Percentiles rank a stretch among this genome's conserved stretches.
phyloP scores from a whole-genome alignment of 2,113 vertebrate genomes.

The Neogale vison region DNA sequence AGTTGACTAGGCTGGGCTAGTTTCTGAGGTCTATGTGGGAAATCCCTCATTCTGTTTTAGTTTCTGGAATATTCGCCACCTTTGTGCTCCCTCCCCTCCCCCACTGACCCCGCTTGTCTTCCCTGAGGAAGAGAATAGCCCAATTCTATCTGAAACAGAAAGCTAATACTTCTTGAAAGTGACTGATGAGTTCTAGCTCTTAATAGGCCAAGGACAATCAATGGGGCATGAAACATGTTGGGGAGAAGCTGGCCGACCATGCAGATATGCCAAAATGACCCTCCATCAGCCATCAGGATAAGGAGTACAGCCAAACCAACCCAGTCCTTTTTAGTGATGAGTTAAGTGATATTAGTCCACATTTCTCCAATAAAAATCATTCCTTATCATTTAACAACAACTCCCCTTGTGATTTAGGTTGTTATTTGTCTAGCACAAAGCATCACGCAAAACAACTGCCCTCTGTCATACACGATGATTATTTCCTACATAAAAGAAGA shows the following conservation, averaged over 20 bases:
- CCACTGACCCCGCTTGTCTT: not conserved
- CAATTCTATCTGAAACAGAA: not conserved
- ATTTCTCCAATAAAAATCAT: conserved; percentile 74
- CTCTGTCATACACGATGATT: not conserved
- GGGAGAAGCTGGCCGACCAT: not conserved
- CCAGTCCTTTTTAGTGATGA: conserved; percentile 27
- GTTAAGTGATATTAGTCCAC: conserved; percentile 57
- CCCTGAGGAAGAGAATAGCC: conserved; percentile 33
- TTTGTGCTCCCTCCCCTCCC: fast-evolving
- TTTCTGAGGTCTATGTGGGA: not conserved
- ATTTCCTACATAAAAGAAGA: conserved; percentile 38
- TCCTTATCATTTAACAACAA: conserved; percentile 59
- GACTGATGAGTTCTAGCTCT: not conserved
- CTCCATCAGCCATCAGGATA: not conserved
- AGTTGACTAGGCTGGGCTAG: too few relatives aligned
- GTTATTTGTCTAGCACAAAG: conserved; percentile 29
- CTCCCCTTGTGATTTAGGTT: conserved; percentile 21
- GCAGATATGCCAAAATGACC: not conserved
- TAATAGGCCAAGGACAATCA: conserved; percentile 41
- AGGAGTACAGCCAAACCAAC: not conserved
- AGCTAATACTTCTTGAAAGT: conserved; percentile 64
- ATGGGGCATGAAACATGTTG: not conserved
- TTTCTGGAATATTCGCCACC: not conserved
- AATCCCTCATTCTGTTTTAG: not conserved
- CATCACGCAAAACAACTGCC: conserved; percentile 4